A percentile compares a stretch with the other conserved stretches of the same genome.
These are phyloP conservation scores for Pteropus alecto DNA, from an alignment of 2,113 vertebrate species.

Conservation along the genomic window DNA sequence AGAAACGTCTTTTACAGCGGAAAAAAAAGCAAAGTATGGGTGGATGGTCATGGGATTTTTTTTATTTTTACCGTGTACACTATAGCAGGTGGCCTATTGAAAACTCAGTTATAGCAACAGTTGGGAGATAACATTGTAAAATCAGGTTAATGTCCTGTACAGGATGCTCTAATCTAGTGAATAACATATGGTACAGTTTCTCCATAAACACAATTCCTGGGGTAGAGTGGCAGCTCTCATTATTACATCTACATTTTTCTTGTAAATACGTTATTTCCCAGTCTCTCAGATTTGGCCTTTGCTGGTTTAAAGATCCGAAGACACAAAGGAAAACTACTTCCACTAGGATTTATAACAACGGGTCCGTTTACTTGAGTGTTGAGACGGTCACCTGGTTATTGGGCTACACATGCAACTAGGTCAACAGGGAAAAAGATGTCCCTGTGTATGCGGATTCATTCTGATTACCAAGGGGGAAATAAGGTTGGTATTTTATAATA, in stretches of 20 bases:
- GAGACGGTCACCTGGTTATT: background rate
- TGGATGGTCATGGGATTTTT: background rate
- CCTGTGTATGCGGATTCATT: background rate
- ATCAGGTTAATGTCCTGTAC: background rate
- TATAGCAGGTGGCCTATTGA: background rate
- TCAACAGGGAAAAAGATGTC: background rate
- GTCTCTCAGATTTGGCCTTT: background rate
- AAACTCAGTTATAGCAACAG: background rate
- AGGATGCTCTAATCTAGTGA: background rate
- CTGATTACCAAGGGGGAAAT: background rate
- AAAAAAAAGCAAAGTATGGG: background rate
- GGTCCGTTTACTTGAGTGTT: background rate
- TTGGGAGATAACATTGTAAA: background rate
- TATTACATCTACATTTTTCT: background rate
- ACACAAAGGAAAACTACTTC: background rate
- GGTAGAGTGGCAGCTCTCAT: background rate
- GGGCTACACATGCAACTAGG: background rate
- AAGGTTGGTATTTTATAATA: background rate
- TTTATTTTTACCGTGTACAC: background rate
- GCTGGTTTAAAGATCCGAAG: background rate
- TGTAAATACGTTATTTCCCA: background rate
- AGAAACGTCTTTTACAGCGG: background rate
- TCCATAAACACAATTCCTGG: background rate
- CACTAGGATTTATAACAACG: background rate
- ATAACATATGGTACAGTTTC: background rate